A percentile compares a stretch with the other conserved stretches of the same genome.
Evolutionary conservation across 2,113 vertebrate genomes (phyloP).

Genomic region (Helogale parvula): DNA sequence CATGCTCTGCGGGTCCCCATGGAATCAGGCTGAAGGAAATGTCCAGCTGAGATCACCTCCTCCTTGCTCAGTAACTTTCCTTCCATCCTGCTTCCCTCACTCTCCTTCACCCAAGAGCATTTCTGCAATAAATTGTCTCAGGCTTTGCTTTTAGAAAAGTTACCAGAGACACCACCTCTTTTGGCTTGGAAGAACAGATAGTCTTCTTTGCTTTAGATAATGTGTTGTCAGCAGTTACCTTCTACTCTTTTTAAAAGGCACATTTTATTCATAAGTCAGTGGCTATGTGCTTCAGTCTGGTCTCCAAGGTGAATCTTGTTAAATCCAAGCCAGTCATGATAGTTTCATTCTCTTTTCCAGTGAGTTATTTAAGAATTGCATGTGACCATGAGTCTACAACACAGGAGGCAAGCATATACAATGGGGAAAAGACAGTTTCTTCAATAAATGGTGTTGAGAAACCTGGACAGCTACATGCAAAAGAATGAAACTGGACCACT

Average conservation of each 20-base stretch:
- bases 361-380: constrained; percentile 26
- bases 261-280: background rate
- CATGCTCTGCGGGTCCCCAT: background rate
- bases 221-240: background rate
- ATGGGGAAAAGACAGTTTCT: background rate
- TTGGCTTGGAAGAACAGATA: background rate
- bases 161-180: background rate
- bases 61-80: background rate
- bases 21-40: background rate
- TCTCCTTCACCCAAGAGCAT: background rate
- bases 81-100: background rate
- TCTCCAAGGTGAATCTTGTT: background rate
- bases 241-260: background rate
- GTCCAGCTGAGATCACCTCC: background rate
- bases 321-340: background rate
- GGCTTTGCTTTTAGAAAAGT: background rate
- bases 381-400: background rate
- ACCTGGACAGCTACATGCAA: background rate
- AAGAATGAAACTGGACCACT: background rate
- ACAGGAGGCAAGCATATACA: background rate
- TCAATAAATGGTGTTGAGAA: background rate
- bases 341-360: background rate
- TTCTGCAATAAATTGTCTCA: background rate
- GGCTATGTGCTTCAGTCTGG: background rate
- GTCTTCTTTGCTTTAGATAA: background rate